Conservation (phyloP, 2,888 invertebrate genomes). For the Caenorhabditis parvicauda region DNA sequence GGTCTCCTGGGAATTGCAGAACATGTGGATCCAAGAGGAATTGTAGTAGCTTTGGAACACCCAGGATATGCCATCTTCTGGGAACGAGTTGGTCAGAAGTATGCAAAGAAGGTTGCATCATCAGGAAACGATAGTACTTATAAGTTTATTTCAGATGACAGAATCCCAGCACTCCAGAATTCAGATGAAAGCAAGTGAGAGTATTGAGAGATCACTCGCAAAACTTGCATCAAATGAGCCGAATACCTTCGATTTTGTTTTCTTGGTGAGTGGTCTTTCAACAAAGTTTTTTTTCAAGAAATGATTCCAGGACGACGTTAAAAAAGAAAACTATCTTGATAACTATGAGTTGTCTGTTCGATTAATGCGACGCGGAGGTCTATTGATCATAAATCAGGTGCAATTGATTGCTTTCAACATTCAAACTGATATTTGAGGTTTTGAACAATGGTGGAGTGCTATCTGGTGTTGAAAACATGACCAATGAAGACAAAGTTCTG, state of each 20-base stretch:
- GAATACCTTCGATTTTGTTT: slow-evolving; percentile 44
- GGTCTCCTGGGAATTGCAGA: slow-evolving; percentile 37
- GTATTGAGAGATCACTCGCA: slow-evolving; percentile 34
- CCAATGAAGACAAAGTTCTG: slow-evolving; percentile 36
- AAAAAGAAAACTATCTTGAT: slow-evolving; percentile 61
- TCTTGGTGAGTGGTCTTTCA: slow-evolving; percentile 32
- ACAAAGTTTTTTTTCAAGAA: no score
- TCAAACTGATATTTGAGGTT: slow-evolving; percentile 17
- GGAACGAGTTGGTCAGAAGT: slow-evolving; percentile 44
- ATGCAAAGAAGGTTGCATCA: slow-evolving; percentile 31
- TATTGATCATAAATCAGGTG: slow-evolving; percentile 64
- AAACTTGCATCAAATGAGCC: slow-evolving; percentile 38
- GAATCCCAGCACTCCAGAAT: slow-evolving; percentile 38
- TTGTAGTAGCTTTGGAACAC: slow-evolving; percentile 49
- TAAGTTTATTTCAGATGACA: slow-evolving; percentile 6
- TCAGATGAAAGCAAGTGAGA: slow-evolving; percentile 44
- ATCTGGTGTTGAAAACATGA: slow-evolving; percentile 36
- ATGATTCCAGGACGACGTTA: slow-evolving; percentile 62
- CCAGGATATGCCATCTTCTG: slow-evolving; percentile 46
- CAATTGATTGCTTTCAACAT: background rate
- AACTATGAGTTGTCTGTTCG: slow-evolving; percentile 64
- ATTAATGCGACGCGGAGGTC: slow-evolving; percentile 63
- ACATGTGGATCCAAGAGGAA: slow-evolving; percentile 38
- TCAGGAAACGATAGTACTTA: background rate
- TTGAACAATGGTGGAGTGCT: slow-evolving; percentile 40